Evolutionary conservation across 1,140 invertebrate species (phyloP).

Genomic region (Drosophila repleta): DNA sequence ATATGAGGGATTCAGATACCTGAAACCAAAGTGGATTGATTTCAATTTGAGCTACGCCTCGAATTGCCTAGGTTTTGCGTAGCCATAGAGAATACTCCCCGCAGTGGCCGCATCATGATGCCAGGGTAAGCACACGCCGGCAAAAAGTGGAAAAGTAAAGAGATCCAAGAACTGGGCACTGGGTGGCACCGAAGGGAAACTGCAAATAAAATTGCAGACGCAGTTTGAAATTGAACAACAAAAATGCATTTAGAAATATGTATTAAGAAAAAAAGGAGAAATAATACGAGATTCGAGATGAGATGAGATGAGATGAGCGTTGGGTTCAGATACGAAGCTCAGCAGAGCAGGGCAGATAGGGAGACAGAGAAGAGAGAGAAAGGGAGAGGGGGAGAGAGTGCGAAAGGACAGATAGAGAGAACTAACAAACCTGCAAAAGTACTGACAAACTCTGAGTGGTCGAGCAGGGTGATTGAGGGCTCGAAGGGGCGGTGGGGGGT

Average conservation of each 20-base stretch:
- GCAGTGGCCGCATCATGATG: not conserved
- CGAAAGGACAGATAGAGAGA: slow-evolving; percentile 6
- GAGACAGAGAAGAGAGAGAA: not conserved
- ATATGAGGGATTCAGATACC: too few species aligned
- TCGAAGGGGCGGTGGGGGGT: not conserved
- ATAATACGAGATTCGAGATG: slow-evolving; percentile 26
- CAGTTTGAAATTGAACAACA: slow-evolving; percentile 80
- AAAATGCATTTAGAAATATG: slow-evolving; percentile 81
- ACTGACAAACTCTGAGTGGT: slow-evolving; percentile 53
- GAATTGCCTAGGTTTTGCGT: not conserved
- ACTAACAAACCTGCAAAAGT: slow-evolving; percentile 57
- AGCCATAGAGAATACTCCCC: too few species aligned
- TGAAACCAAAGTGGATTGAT: too few species aligned
- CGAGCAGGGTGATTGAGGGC: slow-evolving; percentile 22
- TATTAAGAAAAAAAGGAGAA: slow-evolving; percentile 41
- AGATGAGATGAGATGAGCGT: slow-evolving; percentile 12
- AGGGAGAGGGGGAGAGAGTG: not conserved
- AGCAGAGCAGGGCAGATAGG: not conserved
- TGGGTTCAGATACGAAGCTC: slow-evolving; percentile 11
- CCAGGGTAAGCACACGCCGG: not conserved
- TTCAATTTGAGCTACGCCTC: too few species aligned
- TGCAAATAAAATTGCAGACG: slow-evolving; percentile 78
- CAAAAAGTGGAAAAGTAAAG: slow-evolving; percentile 15
- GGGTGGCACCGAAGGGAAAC: slow-evolving; percentile 32
- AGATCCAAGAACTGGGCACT: slow-evolving; percentile 2